Percentiles rank a stretch among this genome's conserved stretches.
phyloP scores from a whole-genome alignment of 2,113 vertebrate species.

The Saccopteryx leptura region DNA sequence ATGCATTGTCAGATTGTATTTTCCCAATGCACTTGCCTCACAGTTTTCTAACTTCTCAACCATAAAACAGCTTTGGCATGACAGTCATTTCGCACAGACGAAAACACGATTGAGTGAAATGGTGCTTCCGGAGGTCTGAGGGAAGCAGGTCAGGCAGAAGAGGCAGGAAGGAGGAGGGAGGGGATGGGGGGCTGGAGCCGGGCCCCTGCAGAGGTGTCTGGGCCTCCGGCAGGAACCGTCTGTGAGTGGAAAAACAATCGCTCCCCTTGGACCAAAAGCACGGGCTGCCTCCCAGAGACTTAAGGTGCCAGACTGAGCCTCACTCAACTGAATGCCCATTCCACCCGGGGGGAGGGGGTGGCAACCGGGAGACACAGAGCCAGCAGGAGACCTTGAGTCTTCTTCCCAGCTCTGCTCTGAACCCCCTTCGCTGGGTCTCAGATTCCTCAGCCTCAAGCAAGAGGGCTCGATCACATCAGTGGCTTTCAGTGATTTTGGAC shows the following conservation, averaged over 20 bases:
- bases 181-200: background rate
- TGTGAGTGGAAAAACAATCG: conserved; percentile 9
- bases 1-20: background rate
- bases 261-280: background rate
- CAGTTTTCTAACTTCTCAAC: conserved; percentile 18
- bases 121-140: background rate
- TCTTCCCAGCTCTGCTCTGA: background rate
- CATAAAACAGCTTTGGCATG: background rate
- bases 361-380: background rate
- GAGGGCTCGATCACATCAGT: background rate
- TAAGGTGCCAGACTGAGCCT: background rate
- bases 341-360: fast-evolving
- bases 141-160: conserved; percentile 4
- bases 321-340: background rate
- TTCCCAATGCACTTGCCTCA: background rate
- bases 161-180: background rate
- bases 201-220: conserved; percentile 39
- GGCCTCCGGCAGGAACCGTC: background rate
- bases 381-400: background rate
- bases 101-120: background rate
- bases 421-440: background rate
- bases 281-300: background rate
- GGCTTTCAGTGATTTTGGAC: background rate
- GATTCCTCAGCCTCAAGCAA: background rate
- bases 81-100: background rate